phyloP scores from a whole-genome alignment of 92 coral and sea anemone genomes.

The Chrysogorgia sp. region DNA sequence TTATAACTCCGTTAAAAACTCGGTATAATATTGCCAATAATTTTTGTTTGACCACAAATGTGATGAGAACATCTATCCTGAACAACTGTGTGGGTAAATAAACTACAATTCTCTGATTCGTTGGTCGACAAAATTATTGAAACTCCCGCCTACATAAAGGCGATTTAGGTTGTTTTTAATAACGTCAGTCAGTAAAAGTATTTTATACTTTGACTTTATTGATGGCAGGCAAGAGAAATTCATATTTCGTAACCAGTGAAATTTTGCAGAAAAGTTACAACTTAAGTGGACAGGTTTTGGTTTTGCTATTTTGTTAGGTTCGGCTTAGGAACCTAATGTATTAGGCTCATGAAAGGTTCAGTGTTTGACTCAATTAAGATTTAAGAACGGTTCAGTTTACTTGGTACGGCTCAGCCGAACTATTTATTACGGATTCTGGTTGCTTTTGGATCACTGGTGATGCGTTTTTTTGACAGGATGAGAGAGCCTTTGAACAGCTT shows the following conservation, averaged over 20 bases:
- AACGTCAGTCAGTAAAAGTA: no score
- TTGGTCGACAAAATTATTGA: neutral
- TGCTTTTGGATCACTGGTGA: neutral
- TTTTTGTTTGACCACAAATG: neutral
- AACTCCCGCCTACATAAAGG: neutral
- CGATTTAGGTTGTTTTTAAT: neutral
- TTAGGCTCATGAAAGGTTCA: neutral
- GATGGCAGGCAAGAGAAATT: no score
- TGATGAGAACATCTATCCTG: neutral
- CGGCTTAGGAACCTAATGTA: neutral
- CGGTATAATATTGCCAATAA: no score
- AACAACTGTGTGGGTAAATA: neutral
- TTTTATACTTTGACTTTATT: no score
- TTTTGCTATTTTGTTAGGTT: no score
- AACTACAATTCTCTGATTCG: constrained; percentile 19
- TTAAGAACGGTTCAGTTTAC: no score
- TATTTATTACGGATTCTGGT: no score
- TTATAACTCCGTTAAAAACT: no score
- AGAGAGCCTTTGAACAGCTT: constrained; percentile 75
- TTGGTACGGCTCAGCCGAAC: no score
- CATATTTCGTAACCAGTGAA: no score
- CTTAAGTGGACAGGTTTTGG: no score
- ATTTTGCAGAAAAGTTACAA: no score
- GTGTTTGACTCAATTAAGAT: neutral
- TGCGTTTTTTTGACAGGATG: constrained; percentile 59